Base-by-base conservation (phyloP, 1,140 invertebrate genomes). In the Trachymyrmex cornetzi region DNA sequence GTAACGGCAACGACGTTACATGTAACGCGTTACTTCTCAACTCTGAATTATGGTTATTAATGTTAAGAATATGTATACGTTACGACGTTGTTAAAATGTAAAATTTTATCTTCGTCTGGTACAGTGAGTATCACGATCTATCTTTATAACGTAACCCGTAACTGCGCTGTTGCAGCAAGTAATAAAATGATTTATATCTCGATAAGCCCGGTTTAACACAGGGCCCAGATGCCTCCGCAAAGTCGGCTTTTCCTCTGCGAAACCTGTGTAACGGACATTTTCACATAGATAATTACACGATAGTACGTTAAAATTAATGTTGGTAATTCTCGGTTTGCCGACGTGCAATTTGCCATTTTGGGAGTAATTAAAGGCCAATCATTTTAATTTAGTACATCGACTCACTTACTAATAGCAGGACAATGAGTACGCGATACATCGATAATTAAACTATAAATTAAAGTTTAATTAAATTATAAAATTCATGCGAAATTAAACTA, bases 131-230 rank as follows among this genome's bases (percentile, higher is more conserved):
- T 50, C 55, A 22, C 27, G 27, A 84, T 84, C 80, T 84, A 61
- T 75, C 55, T 50, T 34, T 84, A 53, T 75, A 61, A 61, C 67
- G 67, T 72, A 82, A 82, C 24, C 11, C 30, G 16, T 59, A 71
- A 82, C 66, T 72, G 38, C 44, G 69, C 55, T 34, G 55, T 50
- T 75, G 67, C 24, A 48, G 53, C 19, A 48, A 79, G 63, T 55
- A 85, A 85, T 85, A 85, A 85, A 85, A 85, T 77, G 75, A 66
- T 85, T 85, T 85, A 85, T 85, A 79, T 48, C 74, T 66, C 82
- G 82, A 79, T 85, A 85, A 85, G 30, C 38, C 50, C 1, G 30
- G 48, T 34, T 85, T 67, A 55, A 79, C 11, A 71, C 48, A 44
- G 44, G 74, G 5, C 38, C 75, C 57, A 27, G 63, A 48, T 67